Conservation (phyloP, 2,888 invertebrate genomes). For the Ctena decussata region DNA sequence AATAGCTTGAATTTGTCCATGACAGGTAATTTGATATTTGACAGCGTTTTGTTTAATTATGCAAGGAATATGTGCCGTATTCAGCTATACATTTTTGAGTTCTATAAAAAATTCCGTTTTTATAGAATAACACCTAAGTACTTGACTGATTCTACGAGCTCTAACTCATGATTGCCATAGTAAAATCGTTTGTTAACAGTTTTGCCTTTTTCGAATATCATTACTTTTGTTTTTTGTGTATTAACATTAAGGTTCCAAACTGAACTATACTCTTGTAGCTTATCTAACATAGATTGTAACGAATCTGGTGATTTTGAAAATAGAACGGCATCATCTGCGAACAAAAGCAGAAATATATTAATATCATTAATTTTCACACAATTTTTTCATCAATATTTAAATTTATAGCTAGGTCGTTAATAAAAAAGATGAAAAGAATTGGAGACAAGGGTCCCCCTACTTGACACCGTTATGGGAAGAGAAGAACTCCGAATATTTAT, state of each 20-base stretch:
- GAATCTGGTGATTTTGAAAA: neutral
- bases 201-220: neutral
- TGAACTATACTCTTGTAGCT: neutral
- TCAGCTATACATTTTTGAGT: neutral
- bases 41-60: neutral
- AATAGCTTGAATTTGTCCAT: neutral
- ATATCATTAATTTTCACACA: neutral
- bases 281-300: conserved; percentile 5
- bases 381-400: neutral
- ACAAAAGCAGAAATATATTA: neutral
- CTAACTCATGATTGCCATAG: neutral
- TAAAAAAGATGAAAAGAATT: neutral
- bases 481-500: neutral
- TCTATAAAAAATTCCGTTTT: neutral
- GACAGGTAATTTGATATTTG: neutral
- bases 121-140: neutral
- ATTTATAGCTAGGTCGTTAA: neutral
- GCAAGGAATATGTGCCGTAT: neutral
- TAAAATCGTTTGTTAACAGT: neutral
- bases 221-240: no score
- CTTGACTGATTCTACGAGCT: neutral
- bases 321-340: conserved; percentile 12
- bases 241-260: neutral
- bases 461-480: neutral
- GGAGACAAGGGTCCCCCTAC: neutral